Evolutionary conservation across 2,797 vertebrate genomes (phyloP).

Genomic region (Sebastes kiyomatsui): DNA sequence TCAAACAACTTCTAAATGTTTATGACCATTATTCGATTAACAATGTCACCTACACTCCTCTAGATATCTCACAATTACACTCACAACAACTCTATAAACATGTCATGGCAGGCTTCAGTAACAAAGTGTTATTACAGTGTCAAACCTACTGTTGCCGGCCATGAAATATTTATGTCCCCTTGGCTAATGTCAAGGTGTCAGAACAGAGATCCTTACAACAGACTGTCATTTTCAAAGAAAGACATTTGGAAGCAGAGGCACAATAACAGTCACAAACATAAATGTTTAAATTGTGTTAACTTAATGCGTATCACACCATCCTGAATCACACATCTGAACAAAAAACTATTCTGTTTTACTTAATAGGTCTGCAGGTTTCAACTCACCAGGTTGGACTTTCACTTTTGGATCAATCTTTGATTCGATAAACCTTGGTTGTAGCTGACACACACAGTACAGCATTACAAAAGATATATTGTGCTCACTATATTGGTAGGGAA

Average conservation of each 20-base stretch:
- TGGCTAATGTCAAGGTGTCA: background rate
- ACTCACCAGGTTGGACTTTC: background rate
- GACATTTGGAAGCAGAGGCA: background rate
- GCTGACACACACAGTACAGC: background rate
- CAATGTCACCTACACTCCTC: background rate
- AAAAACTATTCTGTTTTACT: background rate
- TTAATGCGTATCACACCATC: background rate
- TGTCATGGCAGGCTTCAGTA: background rate
- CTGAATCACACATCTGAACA: background rate
- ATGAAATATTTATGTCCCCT: constrained; percentile 5
- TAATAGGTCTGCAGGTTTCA: background rate
- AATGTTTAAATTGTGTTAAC: background rate
- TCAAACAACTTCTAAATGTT: background rate
- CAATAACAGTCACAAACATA: background rate
- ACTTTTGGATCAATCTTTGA: background rate
- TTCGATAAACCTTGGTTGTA: background rate
- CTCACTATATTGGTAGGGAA: background rate
- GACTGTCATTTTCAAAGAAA: background rate
- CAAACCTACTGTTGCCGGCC: background rate
- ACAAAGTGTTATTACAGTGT: constrained; percentile 23
- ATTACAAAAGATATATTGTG: background rate
- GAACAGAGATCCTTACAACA: background rate
- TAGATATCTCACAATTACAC: background rate
- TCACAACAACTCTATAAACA: constrained; percentile 3
- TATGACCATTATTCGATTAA: background rate